Evolutionary conservation across 2,888 invertebrate species (phyloP).

Genomic region (Phengaris arion): DNA sequence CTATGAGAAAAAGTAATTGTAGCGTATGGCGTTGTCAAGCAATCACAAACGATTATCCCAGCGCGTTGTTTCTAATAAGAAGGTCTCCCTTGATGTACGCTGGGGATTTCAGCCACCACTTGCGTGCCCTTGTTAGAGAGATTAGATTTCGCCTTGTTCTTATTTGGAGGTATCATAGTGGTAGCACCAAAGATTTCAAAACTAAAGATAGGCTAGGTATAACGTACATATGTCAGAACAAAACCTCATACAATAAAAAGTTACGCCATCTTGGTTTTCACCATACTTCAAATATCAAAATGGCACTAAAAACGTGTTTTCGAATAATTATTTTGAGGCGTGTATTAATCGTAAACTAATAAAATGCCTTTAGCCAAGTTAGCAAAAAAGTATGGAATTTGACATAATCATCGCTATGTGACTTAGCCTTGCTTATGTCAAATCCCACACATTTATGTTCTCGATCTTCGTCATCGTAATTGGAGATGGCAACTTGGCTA

Average conservation of each 20-base stretch:
- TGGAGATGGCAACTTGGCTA: no score
- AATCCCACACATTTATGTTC: no score
- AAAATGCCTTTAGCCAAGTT: no score
- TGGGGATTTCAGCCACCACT: conserved; percentile 33
- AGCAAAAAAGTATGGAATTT: no score
- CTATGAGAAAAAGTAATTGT: conserved; percentile 33
- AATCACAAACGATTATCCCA: conserved; percentile 36
- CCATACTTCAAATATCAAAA: no score
- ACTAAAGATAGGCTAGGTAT: no score
- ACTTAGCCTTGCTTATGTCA: no score
- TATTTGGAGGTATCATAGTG: conserved; percentile 21
- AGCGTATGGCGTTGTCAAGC: conserved; percentile 34
- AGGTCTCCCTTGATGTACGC: conserved; percentile 35
- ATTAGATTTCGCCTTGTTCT: conserved; percentile 27
- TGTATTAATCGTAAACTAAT: not conserved
- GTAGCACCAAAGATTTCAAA: not conserved
- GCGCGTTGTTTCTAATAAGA: conserved; percentile 35
- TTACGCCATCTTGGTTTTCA: no score
- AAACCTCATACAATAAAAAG: no score
- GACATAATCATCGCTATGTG: no score
- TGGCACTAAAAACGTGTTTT: not conserved
- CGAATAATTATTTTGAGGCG: not conserved
- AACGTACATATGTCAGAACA: no score
- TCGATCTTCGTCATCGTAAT: no score
- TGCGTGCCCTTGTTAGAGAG: conserved; percentile 29